Evolutionary conservation across 2,113 vertebrate species (phyloP).

Genomic region (Phasianus colchicus): DNA sequence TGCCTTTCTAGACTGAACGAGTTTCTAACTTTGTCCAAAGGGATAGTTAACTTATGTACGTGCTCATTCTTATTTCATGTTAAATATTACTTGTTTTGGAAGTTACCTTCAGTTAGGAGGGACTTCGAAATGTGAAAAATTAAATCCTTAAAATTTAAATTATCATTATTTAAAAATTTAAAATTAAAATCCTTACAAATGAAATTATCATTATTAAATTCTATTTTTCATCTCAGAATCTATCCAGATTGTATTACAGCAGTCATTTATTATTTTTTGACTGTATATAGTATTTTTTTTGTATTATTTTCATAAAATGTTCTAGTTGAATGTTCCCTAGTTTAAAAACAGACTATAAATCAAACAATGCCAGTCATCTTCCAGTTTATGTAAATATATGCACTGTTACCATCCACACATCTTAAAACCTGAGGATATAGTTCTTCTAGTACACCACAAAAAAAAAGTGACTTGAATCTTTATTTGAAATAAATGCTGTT

Average conservation of each 20-base stretch:
- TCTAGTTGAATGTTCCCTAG: neutral
- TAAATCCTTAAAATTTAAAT: neutral
- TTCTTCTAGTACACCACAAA: neutral
- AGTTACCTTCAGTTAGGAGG: neutral
- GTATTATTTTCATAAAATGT: neutral
- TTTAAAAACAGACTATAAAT: neutral
- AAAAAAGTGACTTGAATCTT: neutral
- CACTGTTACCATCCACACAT: slow-evolving; percentile 6
- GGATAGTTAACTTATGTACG: neutral
- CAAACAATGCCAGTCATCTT: slow-evolving; percentile 10
- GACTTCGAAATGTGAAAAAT: neutral
- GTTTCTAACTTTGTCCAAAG: neutral
- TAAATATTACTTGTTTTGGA: neutral
- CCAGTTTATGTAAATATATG: slow-evolving; percentile 37
- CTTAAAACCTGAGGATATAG: neutral
- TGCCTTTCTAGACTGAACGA: neutral
- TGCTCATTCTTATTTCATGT: neutral
- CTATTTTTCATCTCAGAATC: neutral
- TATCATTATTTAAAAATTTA: neutral
- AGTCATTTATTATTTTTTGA: neutral
- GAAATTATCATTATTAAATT: neutral
- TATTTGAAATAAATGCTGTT: neutral
- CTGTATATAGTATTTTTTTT: neutral
- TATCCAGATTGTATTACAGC: neutral
- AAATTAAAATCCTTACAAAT: neutral